Base-by-base conservation (phyloP, 2,888 invertebrate species). In the Apotomis turbidana region DNA sequence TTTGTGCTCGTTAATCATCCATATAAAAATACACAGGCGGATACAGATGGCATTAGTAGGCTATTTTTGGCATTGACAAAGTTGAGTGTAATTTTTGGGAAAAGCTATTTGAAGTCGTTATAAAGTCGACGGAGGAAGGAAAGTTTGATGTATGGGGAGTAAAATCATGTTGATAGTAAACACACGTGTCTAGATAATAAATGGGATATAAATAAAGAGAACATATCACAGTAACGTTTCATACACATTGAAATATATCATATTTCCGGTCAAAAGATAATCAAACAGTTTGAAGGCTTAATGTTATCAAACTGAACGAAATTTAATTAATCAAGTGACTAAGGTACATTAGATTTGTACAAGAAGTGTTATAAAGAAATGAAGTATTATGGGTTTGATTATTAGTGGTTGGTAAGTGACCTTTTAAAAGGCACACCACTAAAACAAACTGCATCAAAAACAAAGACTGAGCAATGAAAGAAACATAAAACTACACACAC, bases 1-100 rank as follows among this genome's bases (percentile, higher is more conserved):
- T 74, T 68, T 67, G 55, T 54, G 60, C 15, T 72, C 75, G 63
- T 72, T 72, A 63, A 72, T 72, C 72, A 72, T 68, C 52, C 54
- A 72, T 63, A 68, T 72, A 68, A 68, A 72, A 72, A 72, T 72
- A 72, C 58, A 58, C 72, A 38, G 63, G 52, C 72, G 68, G 68
- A 72, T 72, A 72, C 73, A 62, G 59, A 74, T 71, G 74, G 73
- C 70, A 68, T 70, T 76, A 71, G 74, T 73, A 68, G 54, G 66
- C 62, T 76, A 75, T 75, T 76, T 76, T 72, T 70, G 74, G 68
- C 68, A 70, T 57, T 73, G 73, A 74, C 69, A 70, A 70, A 75
- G 70, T 70, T 70, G 70, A 64, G 64, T 62, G 63, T 71, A 61
- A 69, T 62, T 71, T 74, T 68, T 68, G 58, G 60, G 63, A 71